These are phyloP conservation scores for Gymnorhina tibicen DNA, from an alignment of 2,113 vertebrate genomes.

Conservation along the genomic window DNA sequence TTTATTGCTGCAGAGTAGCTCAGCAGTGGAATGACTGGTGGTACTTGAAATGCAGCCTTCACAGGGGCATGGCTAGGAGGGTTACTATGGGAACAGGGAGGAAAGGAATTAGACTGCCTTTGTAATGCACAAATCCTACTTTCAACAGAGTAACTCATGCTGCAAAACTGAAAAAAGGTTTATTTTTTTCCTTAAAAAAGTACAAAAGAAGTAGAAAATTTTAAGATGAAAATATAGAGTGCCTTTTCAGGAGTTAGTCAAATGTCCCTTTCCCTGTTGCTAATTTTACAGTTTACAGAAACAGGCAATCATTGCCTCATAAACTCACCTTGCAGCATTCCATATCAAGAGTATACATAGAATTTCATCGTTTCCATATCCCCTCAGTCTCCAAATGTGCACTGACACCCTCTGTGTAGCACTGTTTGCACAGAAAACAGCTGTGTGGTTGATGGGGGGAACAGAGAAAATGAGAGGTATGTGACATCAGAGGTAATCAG, in stretches of 20 bases:
- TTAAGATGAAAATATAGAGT: background rate
- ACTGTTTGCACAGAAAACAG: background rate
- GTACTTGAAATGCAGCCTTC: background rate
- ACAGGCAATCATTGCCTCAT: background rate
- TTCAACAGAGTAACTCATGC: background rate
- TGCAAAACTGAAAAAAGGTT: background rate
- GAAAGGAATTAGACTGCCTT: background rate
- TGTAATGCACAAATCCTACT: background rate
- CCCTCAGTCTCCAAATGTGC: background rate
- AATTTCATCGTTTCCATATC: background rate
- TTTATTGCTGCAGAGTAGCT: background rate
- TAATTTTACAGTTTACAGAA: background rate
- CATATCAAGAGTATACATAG: background rate
- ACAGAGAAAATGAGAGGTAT: background rate
- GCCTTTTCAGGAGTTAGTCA: background rate
- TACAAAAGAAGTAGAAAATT: background rate
- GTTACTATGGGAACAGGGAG: constrained; percentile 38
- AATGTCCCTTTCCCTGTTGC: background rate
- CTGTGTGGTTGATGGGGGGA: background rate
- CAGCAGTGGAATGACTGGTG: background rate
- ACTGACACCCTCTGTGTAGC: background rate
- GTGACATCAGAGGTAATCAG: background rate
- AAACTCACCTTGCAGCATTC: background rate
- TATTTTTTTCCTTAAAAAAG: background rate
- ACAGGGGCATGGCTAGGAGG: background rate